These are phyloP conservation scores for Agraylea sexmaculata DNA, from an alignment of 1,140 invertebrate genomes.

Conservation along the genomic window DNA sequence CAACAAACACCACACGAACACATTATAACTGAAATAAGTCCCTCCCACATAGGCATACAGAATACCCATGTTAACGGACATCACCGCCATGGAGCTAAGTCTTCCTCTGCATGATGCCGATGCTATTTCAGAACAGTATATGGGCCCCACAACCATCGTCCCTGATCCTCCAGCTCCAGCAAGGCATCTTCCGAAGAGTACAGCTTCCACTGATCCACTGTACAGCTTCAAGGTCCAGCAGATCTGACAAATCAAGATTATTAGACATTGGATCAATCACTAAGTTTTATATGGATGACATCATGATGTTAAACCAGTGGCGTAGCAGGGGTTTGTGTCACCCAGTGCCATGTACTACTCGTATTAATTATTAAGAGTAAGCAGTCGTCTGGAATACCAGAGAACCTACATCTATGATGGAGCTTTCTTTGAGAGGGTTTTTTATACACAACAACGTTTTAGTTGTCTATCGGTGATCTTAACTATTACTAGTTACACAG, in stretches of 20 bases:
- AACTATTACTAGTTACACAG: no score
- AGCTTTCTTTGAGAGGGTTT: no score
- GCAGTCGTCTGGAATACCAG: no score
- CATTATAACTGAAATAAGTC: slow-evolving; percentile 32
- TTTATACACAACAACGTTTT: no score
- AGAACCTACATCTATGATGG: no score
- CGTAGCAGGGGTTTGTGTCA: no score
- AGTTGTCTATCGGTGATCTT: no score
- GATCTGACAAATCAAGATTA: slow-evolving; percentile 1
- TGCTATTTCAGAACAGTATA: slow-evolving; percentile 34
- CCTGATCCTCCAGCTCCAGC: slow-evolving; percentile 31
- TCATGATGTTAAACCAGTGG: no score
- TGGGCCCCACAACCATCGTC: slow-evolving; percentile 30
- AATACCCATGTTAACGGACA: slow-evolving; percentile 40
- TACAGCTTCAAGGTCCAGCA: slow-evolving; percentile 27
- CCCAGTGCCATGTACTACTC: no score
- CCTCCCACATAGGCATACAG: slow-evolving; percentile 39
- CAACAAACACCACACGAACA: slow-evolving; percentile 36
- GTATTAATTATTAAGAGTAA: no score
- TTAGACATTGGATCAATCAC: no score
- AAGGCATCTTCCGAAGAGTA: slow-evolving; percentile 30
- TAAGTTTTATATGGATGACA: no score
- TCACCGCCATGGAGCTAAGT: slow-evolving; percentile 39
- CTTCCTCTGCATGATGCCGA: slow-evolving; percentile 32
- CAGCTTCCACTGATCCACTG: slow-evolving; percentile 24